Evolutionary conservation across 2,113 vertebrate species (phyloP), one percentile per base, ranked within the genome.

Genomic region (Furnarius figulus): DNA sequence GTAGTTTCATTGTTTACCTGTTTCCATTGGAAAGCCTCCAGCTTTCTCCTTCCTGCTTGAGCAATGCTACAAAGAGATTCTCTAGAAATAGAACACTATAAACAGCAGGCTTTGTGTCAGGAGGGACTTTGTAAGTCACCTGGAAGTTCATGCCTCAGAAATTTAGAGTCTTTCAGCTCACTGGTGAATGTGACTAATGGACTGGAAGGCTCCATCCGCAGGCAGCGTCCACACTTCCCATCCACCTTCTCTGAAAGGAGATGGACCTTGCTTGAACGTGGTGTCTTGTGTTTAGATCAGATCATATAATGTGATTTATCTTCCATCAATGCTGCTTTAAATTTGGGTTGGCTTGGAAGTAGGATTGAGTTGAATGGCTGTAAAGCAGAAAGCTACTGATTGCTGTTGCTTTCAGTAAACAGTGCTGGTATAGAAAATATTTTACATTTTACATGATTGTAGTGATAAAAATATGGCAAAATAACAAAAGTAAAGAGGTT

Each of bases 201-300:
- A 24, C 23, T 33, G 42, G 25, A 66, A 39, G 55, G 72, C 27
- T 87, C 25, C 0, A 4, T n/a, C 81, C 71, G 79, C 77, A 1
- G 1, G 46, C 40, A 19, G 33, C 5, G 1, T 7, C 25, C 20
- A 5, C 21, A 1, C 25, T 58, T 47, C 44, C 33, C 58, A 49
- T 67, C 46, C 24, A 0, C 65, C 9, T 27, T 13, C 42, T 18
- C 59, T 39, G 72, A 8, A 44, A 62, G 21, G 37, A 17, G 7
- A 8, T 2, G 42, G 52, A 8, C 66, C 59, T 58, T 3, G 46
- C 76, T 71, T 22, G 8, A 0, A 1, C 8, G 1, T 8, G 0
- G 12, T 7, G 3, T 23, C 35, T 52, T 17, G 9, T 28, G 58
- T 21, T 85, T 39, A 13, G 14, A 15, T 15, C 53, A 31, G 77